Base-by-base conservation (phyloP, 2,797 vertebrate species). In the Phalanger gymnotis region DNA sequence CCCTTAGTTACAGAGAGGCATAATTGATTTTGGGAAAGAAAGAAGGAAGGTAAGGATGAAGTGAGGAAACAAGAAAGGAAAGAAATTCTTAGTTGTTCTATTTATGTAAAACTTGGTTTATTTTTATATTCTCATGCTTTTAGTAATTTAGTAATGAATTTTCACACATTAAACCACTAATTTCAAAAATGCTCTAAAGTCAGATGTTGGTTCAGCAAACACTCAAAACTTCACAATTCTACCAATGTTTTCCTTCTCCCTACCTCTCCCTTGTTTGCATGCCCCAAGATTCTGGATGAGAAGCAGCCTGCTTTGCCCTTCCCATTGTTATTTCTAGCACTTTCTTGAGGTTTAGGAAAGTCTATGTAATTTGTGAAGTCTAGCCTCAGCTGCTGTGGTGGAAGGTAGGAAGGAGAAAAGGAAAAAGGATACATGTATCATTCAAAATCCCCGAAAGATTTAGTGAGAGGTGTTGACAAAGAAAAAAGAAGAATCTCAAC, bases 111-210 rank as follows among this genome's bases (percentile, higher is more conserved):
- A 87, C n/a, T 81, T 51, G 73, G n/a, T 0, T 87, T 51, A 10
- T 87, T 51, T 87, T 87, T 47, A 87, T 27, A 27, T 51, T 87
- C 3, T 47, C 25, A 58, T 90, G 53, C 40, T 2, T 53, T 6
- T 94, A 92, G 92, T 53, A 31, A 22, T 87, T 89, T 94, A 66
- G 53, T 97, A 95, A 27, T 53, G 90, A 55, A 54, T 31, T 92
- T 91, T 94, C 54, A 94, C 95, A 95, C 53, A 92, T 91, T 40
- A 92, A 81, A 92, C 91, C 25, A 91, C 4, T 92, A 51, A 94
- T 91, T 95, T 91, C 13, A 90, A 12, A 5, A 91, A 53, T 66
- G 92, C 51, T 91, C 47, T 57, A 54, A 0, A 10, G 22, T 87
- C 61, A 12, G 6, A 87, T 51, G 3, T 3, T 81, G 40, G 19